Conservation (phyloP, 2,888 invertebrate species). For the Rosalia funebris region DNA sequence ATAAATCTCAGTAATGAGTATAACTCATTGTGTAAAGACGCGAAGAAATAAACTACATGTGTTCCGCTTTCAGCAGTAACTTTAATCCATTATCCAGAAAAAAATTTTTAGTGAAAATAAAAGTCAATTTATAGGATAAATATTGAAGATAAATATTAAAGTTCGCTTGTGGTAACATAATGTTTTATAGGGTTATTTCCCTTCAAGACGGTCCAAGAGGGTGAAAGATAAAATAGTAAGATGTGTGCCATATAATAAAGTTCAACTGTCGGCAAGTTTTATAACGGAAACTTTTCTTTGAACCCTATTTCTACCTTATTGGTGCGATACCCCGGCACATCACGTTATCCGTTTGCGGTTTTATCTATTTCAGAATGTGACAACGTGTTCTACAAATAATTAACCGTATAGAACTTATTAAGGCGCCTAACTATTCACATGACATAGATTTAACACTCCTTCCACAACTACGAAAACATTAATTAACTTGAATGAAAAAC, state of each 20-base stretch:
- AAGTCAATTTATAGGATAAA: constrained; percentile 35
- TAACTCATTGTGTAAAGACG: too few species aligned
- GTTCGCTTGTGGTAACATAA: constrained; percentile 20
- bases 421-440: too few species aligned
- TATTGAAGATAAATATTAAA: constrained; percentile 33
- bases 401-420: too few species aligned
- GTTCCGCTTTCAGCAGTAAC: background rate
- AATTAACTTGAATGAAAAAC: too few species aligned
- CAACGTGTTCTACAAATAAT: too few species aligned
- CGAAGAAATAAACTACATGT: too few species aligned
- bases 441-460: too few species aligned
- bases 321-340: constrained; percentile 5
- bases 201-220: constrained; percentile 16
- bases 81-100: constrained; percentile 1
- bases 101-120: constrained; percentile 29
- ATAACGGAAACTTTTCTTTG: constrained; percentile 20
- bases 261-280: constrained; percentile 24
- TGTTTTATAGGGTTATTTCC: constrained; percentile 25
- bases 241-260: constrained; percentile 19
- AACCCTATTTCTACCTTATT: constrained; percentile 12
- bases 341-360: constrained; percentile 7
- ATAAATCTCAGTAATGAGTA: too few species aligned
- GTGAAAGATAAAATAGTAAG: constrained; percentile 25
- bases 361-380: background rate
- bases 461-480: too few species aligned